Evolutionary conservation across 2,797 vertebrate species (phyloP).

Genomic region (Lacerta viridis): DNA sequence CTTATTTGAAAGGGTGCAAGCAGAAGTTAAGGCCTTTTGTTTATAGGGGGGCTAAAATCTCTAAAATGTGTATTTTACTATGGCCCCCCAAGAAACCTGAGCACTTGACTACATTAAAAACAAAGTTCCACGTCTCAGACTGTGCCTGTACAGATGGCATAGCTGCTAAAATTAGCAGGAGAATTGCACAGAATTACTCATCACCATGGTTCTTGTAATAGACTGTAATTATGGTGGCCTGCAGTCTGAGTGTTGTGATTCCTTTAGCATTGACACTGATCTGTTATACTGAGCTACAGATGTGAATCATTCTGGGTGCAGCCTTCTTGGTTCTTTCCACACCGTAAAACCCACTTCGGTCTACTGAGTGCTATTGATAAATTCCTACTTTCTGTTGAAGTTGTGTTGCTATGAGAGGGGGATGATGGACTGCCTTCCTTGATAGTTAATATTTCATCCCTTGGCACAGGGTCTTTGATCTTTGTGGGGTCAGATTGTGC

Average conservation of each 20-base stretch:
- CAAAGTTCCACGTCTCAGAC: not conserved
- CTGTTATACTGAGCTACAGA: too few species aligned
- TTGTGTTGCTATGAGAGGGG: not conserved
- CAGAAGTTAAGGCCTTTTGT: not conserved
- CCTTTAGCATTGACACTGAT: too few species aligned
- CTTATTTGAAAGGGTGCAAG: not conserved
- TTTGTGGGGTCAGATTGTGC: too few species aligned
- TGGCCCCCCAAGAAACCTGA: not conserved
- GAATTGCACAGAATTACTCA: not conserved
- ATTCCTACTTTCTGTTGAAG: not conserved
- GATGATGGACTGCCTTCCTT: conserved; percentile 5
- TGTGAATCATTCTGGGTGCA: not conserved
- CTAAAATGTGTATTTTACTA: not conserved
- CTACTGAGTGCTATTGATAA: not conserved
- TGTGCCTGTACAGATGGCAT: not conserved
- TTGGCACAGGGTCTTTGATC: not conserved
- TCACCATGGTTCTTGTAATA: too few species aligned
- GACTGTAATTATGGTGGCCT: too few species aligned
- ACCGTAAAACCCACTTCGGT: not conserved
- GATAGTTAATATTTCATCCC: not conserved
- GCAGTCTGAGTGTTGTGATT: too few species aligned
- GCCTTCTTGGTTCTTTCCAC: not conserved
- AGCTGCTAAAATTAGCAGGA: not conserved
- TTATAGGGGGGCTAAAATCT: not conserved
- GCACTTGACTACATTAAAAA: not conserved